Percentiles rank a stretch among this genome's conserved stretches.
These are phyloP conservation scores for Muscicapa comitata DNA, from an alignment of 2,797 vertebrate species.

Conservation along the genomic window DNA sequence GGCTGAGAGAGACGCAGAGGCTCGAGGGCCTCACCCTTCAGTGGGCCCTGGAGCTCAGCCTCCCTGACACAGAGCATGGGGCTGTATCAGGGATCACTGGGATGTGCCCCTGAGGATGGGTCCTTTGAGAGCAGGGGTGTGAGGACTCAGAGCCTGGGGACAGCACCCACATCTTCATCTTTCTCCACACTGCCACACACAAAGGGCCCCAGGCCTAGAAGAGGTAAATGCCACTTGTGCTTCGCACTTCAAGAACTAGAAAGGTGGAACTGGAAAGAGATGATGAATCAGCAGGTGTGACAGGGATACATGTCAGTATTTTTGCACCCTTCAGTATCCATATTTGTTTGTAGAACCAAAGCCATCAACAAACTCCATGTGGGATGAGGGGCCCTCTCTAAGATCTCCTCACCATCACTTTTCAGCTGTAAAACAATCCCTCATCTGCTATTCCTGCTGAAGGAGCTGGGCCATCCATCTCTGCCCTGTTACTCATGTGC, in stretches of 20 bases:
- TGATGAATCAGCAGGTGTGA: background rate
- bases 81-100: background rate
- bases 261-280: background rate
- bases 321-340: background rate
- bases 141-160: background rate
- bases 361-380: rapidly evolving
- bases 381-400: background rate
- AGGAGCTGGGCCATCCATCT: background rate
- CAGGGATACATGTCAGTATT: background rate
- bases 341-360: background rate
- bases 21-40: background rate
- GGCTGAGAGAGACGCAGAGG: background rate
- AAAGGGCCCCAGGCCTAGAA: background rate
- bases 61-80: background rate
- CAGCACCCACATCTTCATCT: background rate
- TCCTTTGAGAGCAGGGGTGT: background rate
- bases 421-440: background rate
- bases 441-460: background rate
- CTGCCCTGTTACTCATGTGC: background rate
- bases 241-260: background rate
- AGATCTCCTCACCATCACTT: background rate
- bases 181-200: background rate
- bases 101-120: background rate
- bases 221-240: background rate
- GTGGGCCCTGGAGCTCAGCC: background rate